Conservation (phyloP, 2,113 vertebrate species). For the Promerops cafer region DNA sequence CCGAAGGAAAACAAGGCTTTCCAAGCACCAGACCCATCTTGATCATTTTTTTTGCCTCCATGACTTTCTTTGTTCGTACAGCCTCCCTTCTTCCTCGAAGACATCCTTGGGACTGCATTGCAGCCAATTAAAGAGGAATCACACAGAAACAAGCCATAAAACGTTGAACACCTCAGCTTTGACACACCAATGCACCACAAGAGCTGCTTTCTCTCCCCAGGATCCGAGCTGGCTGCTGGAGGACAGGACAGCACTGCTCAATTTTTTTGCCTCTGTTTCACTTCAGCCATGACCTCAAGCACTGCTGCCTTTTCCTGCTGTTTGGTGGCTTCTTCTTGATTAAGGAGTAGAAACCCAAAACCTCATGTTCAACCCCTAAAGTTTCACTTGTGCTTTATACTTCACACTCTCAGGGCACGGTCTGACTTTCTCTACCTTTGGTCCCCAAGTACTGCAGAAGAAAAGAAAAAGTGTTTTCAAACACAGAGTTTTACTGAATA, state of each 20-base stretch:
- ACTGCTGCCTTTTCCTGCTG: neutral
- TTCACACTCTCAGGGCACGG: neutral
- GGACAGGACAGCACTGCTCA: neutral
- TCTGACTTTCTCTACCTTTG: neutral
- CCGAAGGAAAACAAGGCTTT: neutral
- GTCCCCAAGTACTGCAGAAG: neutral
- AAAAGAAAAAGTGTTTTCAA: neutral
- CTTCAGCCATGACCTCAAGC: neutral
- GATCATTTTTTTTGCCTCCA: neutral
- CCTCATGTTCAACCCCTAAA: neutral
- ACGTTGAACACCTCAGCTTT: neutral
- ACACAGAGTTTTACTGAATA: neutral
- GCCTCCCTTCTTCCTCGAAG: neutral
- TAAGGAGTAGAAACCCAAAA: neutral
- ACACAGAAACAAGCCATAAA: neutral
- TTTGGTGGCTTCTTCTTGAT: neutral
- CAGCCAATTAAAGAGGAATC: neutral
- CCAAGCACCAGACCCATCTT: no score
- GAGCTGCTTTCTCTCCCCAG: neutral
- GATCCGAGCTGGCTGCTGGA: neutral
- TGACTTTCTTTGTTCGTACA: neutral
- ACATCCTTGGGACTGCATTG: fast-evolving
- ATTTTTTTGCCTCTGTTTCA: neutral
- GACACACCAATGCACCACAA: neutral
- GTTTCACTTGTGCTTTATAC: neutral